Evolutionary conservation across 2,888 invertebrate genomes (phyloP).

Genomic region (Heliconius ethilla): DNA sequence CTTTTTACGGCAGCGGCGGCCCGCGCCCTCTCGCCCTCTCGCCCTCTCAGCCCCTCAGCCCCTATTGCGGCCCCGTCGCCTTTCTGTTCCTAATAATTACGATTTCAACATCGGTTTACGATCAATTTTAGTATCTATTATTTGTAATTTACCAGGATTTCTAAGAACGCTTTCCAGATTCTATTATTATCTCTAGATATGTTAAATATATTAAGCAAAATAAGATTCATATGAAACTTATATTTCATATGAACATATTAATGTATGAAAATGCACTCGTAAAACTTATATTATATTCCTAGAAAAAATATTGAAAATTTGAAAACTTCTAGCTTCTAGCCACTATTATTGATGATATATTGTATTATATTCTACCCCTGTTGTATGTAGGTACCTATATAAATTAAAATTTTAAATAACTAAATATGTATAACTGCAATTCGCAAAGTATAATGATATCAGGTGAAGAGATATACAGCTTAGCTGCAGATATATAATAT

Average conservation of each 20-base stretch:
- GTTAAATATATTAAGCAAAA: no score
- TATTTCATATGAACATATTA: no score
- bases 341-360: no score
- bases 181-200: background rate
- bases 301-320: no score
- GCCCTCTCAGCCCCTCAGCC: slow-evolving; percentile 63
- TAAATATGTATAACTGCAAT: no score
- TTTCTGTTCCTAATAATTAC: slow-evolving; percentile 78
- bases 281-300: no score
- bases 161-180: background rate
- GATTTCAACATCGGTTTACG: slow-evolving; percentile 53
- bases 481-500: slow-evolving; percentile 19
- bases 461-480: background rate
- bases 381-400: no score
- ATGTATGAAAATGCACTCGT: no score
- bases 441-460: background rate
- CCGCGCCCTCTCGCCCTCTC: slow-evolving; percentile 56
- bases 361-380: no score
- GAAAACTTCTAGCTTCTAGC: no score
- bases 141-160: slow-evolving; percentile 1
- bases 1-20: slow-evolving; percentile 77
- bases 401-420: no score
- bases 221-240: no score
- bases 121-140: slow-evolving; percentile 51
- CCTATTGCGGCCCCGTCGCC: slow-evolving; percentile 76